A percentile compares a stretch with the other conserved stretches of the same genome.
These are phyloP conservation scores for Chrysopilus asiliformis DNA, from an alignment of 2,888 invertebrate species.

Conservation along the genomic window DNA sequence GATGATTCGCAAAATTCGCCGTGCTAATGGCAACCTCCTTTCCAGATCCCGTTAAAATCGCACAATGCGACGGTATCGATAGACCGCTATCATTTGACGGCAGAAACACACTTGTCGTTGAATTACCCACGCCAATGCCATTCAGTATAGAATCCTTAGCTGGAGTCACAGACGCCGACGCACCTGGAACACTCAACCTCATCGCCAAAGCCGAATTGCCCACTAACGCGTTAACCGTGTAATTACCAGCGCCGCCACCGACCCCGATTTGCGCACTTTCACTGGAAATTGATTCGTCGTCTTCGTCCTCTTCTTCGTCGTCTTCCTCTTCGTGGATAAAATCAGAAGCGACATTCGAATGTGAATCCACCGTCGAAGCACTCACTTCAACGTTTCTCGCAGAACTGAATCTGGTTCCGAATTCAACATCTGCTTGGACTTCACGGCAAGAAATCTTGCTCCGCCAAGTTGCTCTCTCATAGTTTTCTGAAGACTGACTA, in stretches of 20 bases:
- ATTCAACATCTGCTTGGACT: too few relatives aligned
- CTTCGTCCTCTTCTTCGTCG: neutral
- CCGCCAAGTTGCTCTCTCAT: too few relatives aligned
- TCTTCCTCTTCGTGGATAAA: neutral
- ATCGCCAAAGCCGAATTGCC: slow-evolving; percentile 20
- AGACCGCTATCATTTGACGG: slow-evolving; percentile 14
- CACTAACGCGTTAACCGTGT: slow-evolving; percentile 2
- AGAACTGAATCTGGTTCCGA: too few relatives aligned
- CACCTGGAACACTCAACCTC: slow-evolving; percentile 32
- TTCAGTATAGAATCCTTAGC: slow-evolving; percentile 6
- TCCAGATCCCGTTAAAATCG: neutral
- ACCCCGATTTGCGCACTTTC: too few relatives aligned
- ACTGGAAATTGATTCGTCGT: neutral
- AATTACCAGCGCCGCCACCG: too few relatives aligned
- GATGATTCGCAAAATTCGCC: neutral
- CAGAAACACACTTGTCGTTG: slow-evolving; percentile 21
- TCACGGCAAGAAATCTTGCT: too few relatives aligned
- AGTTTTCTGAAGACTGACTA: too few relatives aligned
- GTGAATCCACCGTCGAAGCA: neutral
- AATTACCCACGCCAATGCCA: slow-evolving; percentile 1
- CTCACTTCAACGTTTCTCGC: too few relatives aligned
- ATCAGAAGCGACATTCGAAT: neutral
- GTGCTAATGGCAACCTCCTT: neutral
- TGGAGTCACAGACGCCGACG: slow-evolving; percentile 8
- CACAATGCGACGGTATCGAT: neutral